Evolutionary conservation across 2,888 invertebrate species (phyloP).

Genomic region (Apotomis turbidana): DNA sequence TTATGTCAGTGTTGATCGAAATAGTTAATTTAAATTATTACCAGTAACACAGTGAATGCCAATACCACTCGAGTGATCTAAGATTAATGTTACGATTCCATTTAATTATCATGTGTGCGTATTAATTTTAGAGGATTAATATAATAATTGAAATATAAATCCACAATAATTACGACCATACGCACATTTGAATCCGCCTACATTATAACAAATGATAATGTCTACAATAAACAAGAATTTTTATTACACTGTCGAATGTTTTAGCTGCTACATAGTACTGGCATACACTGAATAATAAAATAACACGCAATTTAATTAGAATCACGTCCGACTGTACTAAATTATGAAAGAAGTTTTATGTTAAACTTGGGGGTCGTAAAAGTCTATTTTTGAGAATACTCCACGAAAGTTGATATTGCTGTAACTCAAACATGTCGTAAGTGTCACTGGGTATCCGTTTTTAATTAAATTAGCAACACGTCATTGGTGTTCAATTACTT

Average conservation of each 20-base stretch:
- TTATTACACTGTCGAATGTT: slow-evolving; percentile 39
- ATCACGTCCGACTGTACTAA: slow-evolving; percentile 39
- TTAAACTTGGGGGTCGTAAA: slow-evolving; percentile 36
- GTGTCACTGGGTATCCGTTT: slow-evolving; percentile 33
- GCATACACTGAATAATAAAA: slow-evolving; percentile 35
- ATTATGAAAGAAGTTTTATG: slow-evolving; percentile 40
- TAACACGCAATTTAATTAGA: slow-evolving; percentile 40
- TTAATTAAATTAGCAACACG: slow-evolving; percentile 33
- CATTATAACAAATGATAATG: slow-evolving; percentile 39
- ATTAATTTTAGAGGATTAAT: not conserved
- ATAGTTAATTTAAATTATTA: no score
- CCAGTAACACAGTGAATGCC: no score
- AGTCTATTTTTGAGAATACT: slow-evolving; percentile 38
- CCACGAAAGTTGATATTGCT: slow-evolving; percentile 36
- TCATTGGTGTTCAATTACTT: not conserved
- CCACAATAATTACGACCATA: slow-evolving; percentile 26
- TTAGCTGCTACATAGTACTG: slow-evolving; percentile 37
- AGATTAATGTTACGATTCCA: not conserved
- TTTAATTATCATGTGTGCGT: not conserved
- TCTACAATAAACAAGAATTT: slow-evolving; percentile 36
- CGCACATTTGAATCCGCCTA: slow-evolving; percentile 28
- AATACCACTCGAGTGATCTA: no score
- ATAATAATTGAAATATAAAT: not conserved
- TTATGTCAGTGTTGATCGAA: no score
- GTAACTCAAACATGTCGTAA: slow-evolving; percentile 33